Conservation (phyloP, 2,888 invertebrate genomes). For the Leptinotarsa juncta region DNA sequence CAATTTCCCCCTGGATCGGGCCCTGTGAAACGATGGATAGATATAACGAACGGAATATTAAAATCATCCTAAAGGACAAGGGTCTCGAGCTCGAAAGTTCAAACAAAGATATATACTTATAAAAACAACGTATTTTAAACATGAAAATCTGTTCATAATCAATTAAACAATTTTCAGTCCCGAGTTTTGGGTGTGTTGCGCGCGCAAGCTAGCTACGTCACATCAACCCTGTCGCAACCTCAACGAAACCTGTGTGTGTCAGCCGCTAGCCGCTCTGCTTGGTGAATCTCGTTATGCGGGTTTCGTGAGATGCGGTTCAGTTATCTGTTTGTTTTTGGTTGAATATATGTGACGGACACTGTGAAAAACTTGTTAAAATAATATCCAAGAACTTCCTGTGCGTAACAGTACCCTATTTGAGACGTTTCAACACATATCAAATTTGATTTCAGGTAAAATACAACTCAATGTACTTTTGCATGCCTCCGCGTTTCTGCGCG, state of each 20-base stretch:
- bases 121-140: no score
- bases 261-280: conserved; percentile 39
- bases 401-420: conserved; percentile 24
- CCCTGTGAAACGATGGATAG: no score
- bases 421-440: conserved; percentile 32
- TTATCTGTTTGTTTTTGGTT: conserved; percentile 44
- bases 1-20: no score
- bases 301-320: conserved; percentile 51
- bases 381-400: conserved; percentile 38
- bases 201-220: conserved; percentile 33
- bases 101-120: no score
- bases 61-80: no score
- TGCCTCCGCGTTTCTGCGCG: conserved; percentile 51
- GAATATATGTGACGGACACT: conserved; percentile 50
- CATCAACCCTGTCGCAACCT: conserved; percentile 58
- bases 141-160: conserved; percentile 20
- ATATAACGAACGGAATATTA: neutral
- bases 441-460: conserved; percentile 48
- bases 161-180: conserved; percentile 39
- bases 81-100: no score
- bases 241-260: conserved; percentile 48
- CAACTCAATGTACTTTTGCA: conserved; percentile 49
- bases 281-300: conserved; percentile 38
- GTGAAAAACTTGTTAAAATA: conserved; percentile 47
- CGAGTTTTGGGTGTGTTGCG: conserved; percentile 38